These are phyloP conservation scores for Macquaria australasica DNA, from an alignment of 2,113 vertebrate species.

Conservation along the genomic window DNA sequence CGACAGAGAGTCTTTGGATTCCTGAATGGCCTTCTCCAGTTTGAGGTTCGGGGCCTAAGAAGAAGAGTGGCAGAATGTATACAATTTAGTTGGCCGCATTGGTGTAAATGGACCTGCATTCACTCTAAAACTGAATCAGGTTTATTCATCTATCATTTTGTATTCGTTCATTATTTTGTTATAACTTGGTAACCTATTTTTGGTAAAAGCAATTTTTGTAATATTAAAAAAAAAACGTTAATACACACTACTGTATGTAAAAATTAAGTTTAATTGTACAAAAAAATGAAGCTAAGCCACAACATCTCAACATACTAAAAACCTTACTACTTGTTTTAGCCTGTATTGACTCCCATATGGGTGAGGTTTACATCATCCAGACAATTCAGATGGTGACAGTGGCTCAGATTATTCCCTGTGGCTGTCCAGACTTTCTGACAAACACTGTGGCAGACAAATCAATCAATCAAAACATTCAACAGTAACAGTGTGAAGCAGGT, in stretches of 20 bases:
- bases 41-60: constrained; percentile 88
- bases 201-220: background rate
- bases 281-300: background rate
- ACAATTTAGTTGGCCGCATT: background rate
- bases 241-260: background rate
- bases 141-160: background rate
- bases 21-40: constrained; percentile 87
- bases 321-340: background rate
- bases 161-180: background rate
- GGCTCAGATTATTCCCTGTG: background rate
- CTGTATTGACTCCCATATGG: background rate
- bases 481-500: background rate
- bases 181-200: background rate
- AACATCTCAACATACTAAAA: background rate
- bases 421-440: background rate
- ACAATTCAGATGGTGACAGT: background rate
- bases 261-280: background rate
- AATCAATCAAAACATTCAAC: constrained; percentile 5
- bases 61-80: constrained; percentile 47
- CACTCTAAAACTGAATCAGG: background rate
- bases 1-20: constrained; percentile 93
- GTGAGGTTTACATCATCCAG: background rate
- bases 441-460: background rate
- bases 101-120: background rate
- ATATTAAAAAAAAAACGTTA: background rate